A percentile compares a stretch with the other conserved stretches of the same genome.
phyloP scores from a whole-genome alignment of 2,888 invertebrate genomes.

The Anthrax anthrax region DNA sequence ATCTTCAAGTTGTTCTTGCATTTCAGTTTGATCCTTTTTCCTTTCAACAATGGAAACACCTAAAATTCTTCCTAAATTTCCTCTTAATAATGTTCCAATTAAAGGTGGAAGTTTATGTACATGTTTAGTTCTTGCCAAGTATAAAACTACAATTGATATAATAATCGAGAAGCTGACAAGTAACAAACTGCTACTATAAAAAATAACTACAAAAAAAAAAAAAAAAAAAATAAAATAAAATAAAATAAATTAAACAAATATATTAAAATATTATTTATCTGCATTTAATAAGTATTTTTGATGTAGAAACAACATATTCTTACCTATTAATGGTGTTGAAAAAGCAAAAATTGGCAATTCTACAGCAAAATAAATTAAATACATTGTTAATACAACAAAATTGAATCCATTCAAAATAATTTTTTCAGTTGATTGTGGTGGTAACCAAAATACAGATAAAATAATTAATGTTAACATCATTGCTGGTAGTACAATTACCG shows the following conservation, averaged over 20 bases:
- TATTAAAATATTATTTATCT: neutral
- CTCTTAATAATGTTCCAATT: constrained; percentile 25
- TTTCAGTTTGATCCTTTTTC: constrained; percentile 1
- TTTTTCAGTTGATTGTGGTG: constrained; percentile 45
- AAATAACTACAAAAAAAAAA: constrained; percentile 32
- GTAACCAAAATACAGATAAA: constrained; percentile 46
- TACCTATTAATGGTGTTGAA: constrained; percentile 27
- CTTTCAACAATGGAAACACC: constrained; percentile 23
- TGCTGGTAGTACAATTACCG: constrained; percentile 47
- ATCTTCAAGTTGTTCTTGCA: constrained; percentile 33
- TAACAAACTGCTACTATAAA: constrained; percentile 37
- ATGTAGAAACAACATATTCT: too few relatives aligned
- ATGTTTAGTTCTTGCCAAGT: constrained; percentile 36
- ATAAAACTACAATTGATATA: constrained; percentile 38
- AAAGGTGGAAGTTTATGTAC: constrained; percentile 34
- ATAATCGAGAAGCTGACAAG: constrained; percentile 36
- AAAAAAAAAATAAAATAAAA: neutral
- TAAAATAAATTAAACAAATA: too few relatives aligned
- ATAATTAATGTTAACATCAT: constrained; percentile 46
- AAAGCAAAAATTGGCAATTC: constrained; percentile 29
- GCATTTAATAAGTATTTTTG: neutral
- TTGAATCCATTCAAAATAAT: constrained; percentile 40
- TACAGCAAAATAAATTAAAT: constrained; percentile 42
- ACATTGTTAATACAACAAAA: constrained; percentile 40
- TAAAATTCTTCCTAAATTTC: constrained; percentile 11